phyloP scores from a whole-genome alignment of 2,888 invertebrate genomes.

The Chloroclystis v-ata region DNA sequence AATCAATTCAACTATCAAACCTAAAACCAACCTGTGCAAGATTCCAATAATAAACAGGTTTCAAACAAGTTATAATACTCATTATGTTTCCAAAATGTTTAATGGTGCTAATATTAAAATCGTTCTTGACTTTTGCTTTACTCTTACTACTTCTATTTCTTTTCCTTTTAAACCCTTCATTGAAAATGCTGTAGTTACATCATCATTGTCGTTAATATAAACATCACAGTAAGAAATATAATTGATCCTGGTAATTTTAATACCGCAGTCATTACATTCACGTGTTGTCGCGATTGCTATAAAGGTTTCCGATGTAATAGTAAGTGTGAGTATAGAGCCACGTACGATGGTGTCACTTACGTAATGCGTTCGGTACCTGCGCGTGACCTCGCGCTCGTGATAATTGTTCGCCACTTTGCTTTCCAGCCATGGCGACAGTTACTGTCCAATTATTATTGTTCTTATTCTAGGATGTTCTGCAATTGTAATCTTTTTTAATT shows the following conservation, averaged over 20 bases:
- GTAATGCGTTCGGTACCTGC: conserved; percentile 40
- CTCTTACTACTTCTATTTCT: not conserved
- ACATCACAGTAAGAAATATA: conserved; percentile 8
- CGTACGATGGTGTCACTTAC: conserved; percentile 45
- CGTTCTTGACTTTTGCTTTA: conserved; percentile 6
- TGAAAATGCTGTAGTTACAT: too few species aligned
- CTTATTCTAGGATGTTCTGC: too few species aligned
- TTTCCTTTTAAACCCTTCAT: too few species aligned
- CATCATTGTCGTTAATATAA: conserved; percentile 6
- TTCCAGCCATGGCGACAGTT: conserved; percentile 19
- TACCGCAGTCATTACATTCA: conserved; percentile 21
- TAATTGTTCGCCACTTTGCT: conserved; percentile 31
- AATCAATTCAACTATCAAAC: not conserved
- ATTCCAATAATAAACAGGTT: conserved; percentile 14
- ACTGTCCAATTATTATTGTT: not conserved
- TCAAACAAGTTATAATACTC: conserved; percentile 21
- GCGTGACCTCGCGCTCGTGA: conserved; percentile 41
- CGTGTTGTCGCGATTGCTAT: conserved; percentile 22
- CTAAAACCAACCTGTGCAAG: conserved; percentile 2
- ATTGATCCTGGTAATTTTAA: conserved; percentile 16
- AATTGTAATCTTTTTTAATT: too few species aligned
- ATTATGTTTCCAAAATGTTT: conserved; percentile 13
- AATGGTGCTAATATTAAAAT: conserved; percentile 9
- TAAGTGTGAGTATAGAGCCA: conserved; percentile 22
- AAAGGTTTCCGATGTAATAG: conserved; percentile 29